These are phyloP conservation scores for Lottia gigantea DNA, from an alignment of 2,888 invertebrate species.

Conservation along the genomic window DNA sequence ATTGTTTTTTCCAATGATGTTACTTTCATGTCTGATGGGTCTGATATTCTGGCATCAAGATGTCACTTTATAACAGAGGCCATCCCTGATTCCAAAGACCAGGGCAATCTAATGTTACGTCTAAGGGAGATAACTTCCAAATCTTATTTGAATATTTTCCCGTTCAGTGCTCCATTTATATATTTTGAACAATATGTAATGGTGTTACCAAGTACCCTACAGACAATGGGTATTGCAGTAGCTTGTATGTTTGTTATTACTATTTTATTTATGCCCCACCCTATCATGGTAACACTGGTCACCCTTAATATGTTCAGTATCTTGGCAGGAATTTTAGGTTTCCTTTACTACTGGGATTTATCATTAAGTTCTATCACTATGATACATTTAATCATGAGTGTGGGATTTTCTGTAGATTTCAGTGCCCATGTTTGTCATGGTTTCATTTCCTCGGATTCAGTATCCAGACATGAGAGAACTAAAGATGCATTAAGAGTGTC, in stretches of 20 bases:
- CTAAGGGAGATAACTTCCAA: conserved; percentile 42
- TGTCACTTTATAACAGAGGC: conserved; percentile 90
- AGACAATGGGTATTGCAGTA: conserved; percentile 51
- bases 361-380: conserved; percentile 55
- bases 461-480: conserved; percentile 29
- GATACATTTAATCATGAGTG: conserved; percentile 56
- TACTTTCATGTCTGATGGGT: conserved; percentile 30
- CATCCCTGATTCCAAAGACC: conserved; percentile 79
- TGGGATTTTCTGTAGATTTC: conserved; percentile 57
- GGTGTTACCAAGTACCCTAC: conserved; percentile 50
- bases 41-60: conserved; percentile 81
- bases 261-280: conserved; percentile 54
- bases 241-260: conserved; percentile 51
- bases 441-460: conserved; percentile 34
- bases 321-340: conserved; percentile 53
- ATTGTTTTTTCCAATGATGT: conserved; percentile 39
- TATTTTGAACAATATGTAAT: conserved; percentile 55
- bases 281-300: conserved; percentile 44
- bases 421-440: conserved; percentile 52
- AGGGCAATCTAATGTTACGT: conserved; percentile 46
- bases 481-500: conserved; percentile 32
- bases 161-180: conserved; percentile 46
- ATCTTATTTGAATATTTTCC: conserved; percentile 39
- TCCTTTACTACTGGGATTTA: conserved; percentile 48
- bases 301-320: conserved; percentile 49